Conservation (phyloP, 2,888 invertebrate species). For the Lomographa bimaculata region DNA sequence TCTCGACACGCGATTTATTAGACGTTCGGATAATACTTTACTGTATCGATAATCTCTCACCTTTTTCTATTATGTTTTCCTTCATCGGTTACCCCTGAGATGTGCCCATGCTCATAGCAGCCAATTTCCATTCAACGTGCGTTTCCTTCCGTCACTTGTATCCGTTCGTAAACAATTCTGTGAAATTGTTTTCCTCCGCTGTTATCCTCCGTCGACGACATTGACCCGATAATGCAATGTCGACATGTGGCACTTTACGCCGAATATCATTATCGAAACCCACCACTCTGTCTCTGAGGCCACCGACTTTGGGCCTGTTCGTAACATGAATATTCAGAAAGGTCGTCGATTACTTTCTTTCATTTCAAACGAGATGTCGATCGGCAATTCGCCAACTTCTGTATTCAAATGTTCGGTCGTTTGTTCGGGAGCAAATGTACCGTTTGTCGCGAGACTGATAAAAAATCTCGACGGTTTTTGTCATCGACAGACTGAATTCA, state of each 20-base stretch:
- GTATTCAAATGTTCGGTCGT: constrained; percentile 15
- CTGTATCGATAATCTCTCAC: too few species aligned
- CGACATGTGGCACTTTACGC: constrained; percentile 45
- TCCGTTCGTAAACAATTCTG: constrained; percentile 52
- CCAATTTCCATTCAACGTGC: constrained; percentile 44
- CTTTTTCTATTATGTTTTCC: constrained; percentile 21
- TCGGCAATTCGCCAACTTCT: constrained; percentile 2
- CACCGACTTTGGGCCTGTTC: constrained; percentile 34
- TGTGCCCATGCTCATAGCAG: constrained; percentile 33
- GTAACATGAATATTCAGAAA: constrained; percentile 46
- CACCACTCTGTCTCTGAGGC: constrained; percentile 49
- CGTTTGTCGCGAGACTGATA: constrained; percentile 11
- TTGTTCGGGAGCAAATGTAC: constrained; percentile 14
- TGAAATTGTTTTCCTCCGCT: constrained; percentile 59
- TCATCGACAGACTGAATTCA: constrained; percentile 9
- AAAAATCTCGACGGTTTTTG: constrained; percentile 11
- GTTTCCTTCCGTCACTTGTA: constrained; percentile 34
- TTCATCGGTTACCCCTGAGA: constrained; percentile 2
- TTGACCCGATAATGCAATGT: constrained; percentile 70
- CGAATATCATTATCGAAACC: constrained; percentile 43
- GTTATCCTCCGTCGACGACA: constrained; percentile 51
- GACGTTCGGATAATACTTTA: constrained; percentile 22
- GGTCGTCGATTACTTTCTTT: constrained; percentile 38
- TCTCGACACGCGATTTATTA: constrained; percentile 28
- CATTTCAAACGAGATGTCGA: constrained; percentile 18